These are phyloP conservation scores for Achroia grisella DNA, from an alignment of 1,140 invertebrate species.

Conservation along the genomic window DNA sequence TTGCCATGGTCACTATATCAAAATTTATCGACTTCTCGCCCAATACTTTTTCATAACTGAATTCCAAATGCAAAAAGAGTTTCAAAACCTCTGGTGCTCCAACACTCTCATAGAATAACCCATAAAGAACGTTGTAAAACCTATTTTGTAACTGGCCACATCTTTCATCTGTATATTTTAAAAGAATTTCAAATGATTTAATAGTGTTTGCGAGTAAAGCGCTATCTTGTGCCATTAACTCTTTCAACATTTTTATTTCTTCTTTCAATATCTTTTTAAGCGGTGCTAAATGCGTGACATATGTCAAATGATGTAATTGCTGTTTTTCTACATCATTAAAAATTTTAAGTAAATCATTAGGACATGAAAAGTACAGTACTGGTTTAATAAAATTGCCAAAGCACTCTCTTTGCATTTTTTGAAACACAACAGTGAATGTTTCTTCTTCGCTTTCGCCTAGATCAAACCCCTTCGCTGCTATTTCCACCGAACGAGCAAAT, in stretches of 20 bases:
- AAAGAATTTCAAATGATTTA: slow-evolving; percentile 27
- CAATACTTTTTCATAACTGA: slow-evolving; percentile 48
- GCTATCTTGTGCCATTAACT: slow-evolving; percentile 33
- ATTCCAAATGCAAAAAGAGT: slow-evolving; percentile 48
- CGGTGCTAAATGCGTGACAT: slow-evolving; percentile 36
- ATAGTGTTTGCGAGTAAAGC: slow-evolving; percentile 29
- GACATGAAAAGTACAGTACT: slow-evolving; percentile 74
- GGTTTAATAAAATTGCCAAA: slow-evolving; percentile 49
- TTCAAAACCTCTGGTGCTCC: slow-evolving; percentile 43
- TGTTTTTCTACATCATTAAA: slow-evolving; percentile 76
- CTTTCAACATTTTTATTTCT: slow-evolving; percentile 30
- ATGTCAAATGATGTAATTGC: slow-evolving; percentile 47
- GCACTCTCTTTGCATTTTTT: slow-evolving; percentile 68
- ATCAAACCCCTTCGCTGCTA: slow-evolving; percentile 59
- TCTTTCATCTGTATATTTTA: slow-evolving; percentile 32
- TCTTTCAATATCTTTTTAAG: slow-evolving; percentile 29
- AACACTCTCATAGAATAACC: slow-evolving; percentile 45
- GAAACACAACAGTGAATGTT: slow-evolving; percentile 64
- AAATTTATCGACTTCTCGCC: slow-evolving; percentile 43
- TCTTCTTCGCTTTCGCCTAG: slow-evolving; percentile 45
- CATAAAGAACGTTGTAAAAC: slow-evolving; percentile 47
- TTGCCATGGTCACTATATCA: slow-evolving; percentile 34
- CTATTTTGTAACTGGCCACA: slow-evolving; percentile 32
- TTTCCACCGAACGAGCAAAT: slow-evolving; percentile 56
- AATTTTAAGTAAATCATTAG: slow-evolving; percentile 71